phyloP scores from a whole-genome alignment of 1,140 invertebrate species.

The Drosophila equinoxialis region DNA sequence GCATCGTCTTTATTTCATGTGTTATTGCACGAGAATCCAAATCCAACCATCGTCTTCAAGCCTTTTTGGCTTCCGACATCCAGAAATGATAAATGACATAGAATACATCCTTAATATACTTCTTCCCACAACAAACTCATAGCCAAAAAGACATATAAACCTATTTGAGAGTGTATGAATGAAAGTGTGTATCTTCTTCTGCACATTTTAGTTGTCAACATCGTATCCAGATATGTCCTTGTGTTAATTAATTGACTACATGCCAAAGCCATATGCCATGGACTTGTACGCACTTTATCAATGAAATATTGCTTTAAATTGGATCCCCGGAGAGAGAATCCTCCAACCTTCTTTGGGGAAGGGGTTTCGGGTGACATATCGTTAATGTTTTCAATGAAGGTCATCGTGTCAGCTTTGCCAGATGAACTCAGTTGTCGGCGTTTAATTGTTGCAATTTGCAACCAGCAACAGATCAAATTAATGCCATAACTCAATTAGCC shows the following conservation, averaged over 20 bases:
- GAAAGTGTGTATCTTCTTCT: not conserved
- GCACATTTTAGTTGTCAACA: slow-evolving; percentile 29
- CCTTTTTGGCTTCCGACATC: too few relatives aligned
- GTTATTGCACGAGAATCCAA: too few relatives aligned
- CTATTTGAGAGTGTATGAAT: too few relatives aligned
- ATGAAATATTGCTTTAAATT: slow-evolving; percentile 75
- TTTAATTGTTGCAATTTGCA: slow-evolving; percentile 76
- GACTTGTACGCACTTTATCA: slow-evolving; percentile 61
- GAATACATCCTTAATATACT: too few relatives aligned
- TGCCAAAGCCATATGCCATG: slow-evolving; percentile 35
- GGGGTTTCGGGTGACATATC: slow-evolving; percentile 34
- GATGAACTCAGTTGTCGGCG: slow-evolving; percentile 43
- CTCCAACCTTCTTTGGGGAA: not conserved
- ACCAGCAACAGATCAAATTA: slow-evolving; percentile 72
- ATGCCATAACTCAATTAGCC: slow-evolving; percentile 78
- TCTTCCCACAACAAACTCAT: too few relatives aligned
- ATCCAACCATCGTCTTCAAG: too few relatives aligned
- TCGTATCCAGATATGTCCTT: slow-evolving; percentile 52
- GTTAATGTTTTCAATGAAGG: slow-evolving; percentile 62
- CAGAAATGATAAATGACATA: too few relatives aligned
- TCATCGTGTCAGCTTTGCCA: slow-evolving; percentile 53
- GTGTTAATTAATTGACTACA: slow-evolving; percentile 51
- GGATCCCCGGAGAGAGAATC: slow-evolving; percentile 32
- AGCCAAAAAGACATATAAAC: too few relatives aligned
- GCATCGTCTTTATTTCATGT: too few relatives aligned